phyloP scores from a whole-genome alignment of 2,113 vertebrate genomes.

The Vimba vimba region DNA sequence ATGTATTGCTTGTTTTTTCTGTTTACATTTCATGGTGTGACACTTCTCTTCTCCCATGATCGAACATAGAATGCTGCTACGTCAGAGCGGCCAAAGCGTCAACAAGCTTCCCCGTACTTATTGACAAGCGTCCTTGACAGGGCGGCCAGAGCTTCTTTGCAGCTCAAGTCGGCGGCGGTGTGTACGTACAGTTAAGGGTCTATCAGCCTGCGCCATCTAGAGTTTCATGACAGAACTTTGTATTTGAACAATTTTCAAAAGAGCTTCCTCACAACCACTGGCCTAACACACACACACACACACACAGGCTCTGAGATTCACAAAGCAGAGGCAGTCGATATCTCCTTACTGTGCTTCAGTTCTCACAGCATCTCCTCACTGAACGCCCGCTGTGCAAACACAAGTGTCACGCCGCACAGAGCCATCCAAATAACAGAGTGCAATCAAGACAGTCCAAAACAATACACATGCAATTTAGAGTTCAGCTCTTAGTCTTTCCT shows the following conservation, averaged over 20 bases:
- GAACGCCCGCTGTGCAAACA: not conserved
- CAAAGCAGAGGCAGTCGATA: not conserved
- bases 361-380: not conserved
- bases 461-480: not conserved
- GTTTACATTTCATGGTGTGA: no score
- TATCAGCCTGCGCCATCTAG: no score
- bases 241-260: not conserved
- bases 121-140: no score
- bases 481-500: not conserved
- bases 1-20: no score
- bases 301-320: not conserved
- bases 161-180: no score
- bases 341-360: not conserved
- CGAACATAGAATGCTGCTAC: no score
- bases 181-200: no score
- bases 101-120: no score
- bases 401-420: not conserved
- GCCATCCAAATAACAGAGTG: not conserved
- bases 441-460: not conserved
- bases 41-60: no score
- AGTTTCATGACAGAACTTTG: no score
- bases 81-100: no score
- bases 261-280: not conserved
- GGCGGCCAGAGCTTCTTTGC: no score
- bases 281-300: not conserved